Evolutionary conservation across 1,140 invertebrate genomes (phyloP), one percentile per base, ranked within the genome.

Genomic region (Drosophila sp.): DNA sequence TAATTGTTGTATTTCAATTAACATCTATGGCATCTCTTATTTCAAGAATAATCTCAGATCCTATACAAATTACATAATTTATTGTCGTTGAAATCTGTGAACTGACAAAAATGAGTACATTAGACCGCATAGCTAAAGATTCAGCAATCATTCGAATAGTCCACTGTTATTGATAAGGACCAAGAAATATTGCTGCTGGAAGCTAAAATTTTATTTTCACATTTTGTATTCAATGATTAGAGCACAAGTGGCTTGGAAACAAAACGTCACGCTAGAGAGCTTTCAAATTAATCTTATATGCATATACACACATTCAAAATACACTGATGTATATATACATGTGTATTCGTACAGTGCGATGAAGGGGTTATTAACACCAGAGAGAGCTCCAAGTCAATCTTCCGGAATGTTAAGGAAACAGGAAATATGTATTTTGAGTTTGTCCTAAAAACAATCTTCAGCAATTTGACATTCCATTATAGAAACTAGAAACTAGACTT

Each of bases 151-250:
- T 50, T 57, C 29, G 51, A 38, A 13, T 66, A 53, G 51, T 72
- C 45, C 36, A 72, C 25, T 45, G 50, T 11, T 45, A 21, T 59
- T 72, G 70, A 72, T 72, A 72, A 72, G 67, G 40, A 72, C 54
- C 56, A 50, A 34, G 38, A 72, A 45, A 59, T 38, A 54, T 53
- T 67, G 70, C 69, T 72, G 62, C 34, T 67, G 32, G 32, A 46
- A 59, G 70, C 70, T 59, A 59, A 59, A 59, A 59, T 53, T 72
- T 36, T 72, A 72, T 72, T 72, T 72, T 45, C 32, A 66, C 38
- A 72, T 66, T 67, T 51, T 38, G 29, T 40, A n/a, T 38, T 38
- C 7, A 14, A 67, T 25, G 70, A 72, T 72, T 67, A 72, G 70
- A 38, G 29, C 9, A 46, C 32, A 41, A 32, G 29, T 27, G 59